These are phyloP conservation scores for Haemorhous mexicanus DNA, from an alignment of 2,113 vertebrate species.

Conservation along the genomic window DNA sequence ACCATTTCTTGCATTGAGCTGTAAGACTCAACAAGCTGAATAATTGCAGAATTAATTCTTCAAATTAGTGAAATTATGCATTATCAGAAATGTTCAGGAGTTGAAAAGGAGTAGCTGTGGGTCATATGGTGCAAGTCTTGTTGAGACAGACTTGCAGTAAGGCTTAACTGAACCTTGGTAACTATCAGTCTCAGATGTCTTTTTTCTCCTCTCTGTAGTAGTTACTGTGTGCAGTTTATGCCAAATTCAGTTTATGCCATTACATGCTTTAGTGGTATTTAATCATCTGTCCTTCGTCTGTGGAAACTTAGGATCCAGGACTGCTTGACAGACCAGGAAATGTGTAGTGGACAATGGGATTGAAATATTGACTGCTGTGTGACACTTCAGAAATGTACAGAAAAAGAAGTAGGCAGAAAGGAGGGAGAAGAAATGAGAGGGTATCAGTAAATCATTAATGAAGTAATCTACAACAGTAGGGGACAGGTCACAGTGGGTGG, in stretches of 20 bases:
- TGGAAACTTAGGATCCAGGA: neutral
- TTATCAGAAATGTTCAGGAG: neutral
- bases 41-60: neutral
- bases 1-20: neutral
- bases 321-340: neutral
- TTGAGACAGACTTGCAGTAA: neutral
- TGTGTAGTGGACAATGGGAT: neutral
- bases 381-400: neutral
- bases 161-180: neutral
- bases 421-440: neutral
- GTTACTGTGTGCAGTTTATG: neutral
- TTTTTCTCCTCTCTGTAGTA: neutral
- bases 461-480: neutral
- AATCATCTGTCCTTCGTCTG: fast-evolving
- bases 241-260: neutral
- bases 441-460: neutral
- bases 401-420: neutral
- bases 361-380: neutral
- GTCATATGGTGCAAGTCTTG: neutral
- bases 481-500: neutral
- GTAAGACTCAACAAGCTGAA: neutral
- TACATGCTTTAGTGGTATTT: neutral
- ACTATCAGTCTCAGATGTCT: neutral
- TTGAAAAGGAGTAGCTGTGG: neutral
- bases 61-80: neutral